Evolutionary conservation across 2,113 vertebrate species (phyloP).

Genomic region (Cyprinodon tularosa): DNA sequence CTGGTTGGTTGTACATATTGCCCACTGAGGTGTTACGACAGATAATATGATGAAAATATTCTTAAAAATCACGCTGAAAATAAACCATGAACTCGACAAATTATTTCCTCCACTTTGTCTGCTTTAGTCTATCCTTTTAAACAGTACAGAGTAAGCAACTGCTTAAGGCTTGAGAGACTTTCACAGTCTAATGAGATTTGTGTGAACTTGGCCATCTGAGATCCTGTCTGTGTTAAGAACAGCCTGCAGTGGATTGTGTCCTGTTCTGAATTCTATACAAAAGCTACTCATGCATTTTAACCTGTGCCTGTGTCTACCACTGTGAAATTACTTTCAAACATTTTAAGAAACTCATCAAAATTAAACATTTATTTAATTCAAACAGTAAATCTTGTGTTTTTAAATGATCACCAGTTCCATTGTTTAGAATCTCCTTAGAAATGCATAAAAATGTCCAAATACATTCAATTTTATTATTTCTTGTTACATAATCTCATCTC

Average conservation of each 20-base stretch:
- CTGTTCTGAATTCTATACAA: conserved; percentile 18
- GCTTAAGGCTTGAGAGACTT: conserved; percentile 16
- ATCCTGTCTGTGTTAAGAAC: conserved; percentile 28
- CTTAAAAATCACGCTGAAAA: conserved; percentile 4
- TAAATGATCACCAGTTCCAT: not conserved
- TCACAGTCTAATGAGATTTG: conserved; percentile 42
- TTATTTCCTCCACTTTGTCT: not conserved
- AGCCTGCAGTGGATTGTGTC: conserved; percentile 21
- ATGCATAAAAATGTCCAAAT: conserved; percentile 18
- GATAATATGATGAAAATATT: not conserved
- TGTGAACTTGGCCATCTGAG: conserved; percentile 28
- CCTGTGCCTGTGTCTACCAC: not conserved
- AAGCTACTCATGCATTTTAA: not conserved
- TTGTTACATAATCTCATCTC: conserved; percentile 47
- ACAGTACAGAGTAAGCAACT: conserved; percentile 9
- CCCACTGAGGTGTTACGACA: not conserved
- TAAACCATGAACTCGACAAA: conserved; percentile 4
- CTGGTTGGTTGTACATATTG: too few species aligned
- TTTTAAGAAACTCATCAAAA: not conserved
- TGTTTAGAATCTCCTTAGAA: conserved; percentile 11
- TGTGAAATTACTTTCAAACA: conserved; percentile 2
- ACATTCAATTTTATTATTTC: conserved; percentile 20
- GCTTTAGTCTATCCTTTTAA: conserved; percentile 6
- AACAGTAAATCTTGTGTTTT: not conserved
- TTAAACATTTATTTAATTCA: not conserved